phyloP scores from a whole-genome alignment of 2,888 invertebrate genomes.

The Eristalis intricaria region DNA sequence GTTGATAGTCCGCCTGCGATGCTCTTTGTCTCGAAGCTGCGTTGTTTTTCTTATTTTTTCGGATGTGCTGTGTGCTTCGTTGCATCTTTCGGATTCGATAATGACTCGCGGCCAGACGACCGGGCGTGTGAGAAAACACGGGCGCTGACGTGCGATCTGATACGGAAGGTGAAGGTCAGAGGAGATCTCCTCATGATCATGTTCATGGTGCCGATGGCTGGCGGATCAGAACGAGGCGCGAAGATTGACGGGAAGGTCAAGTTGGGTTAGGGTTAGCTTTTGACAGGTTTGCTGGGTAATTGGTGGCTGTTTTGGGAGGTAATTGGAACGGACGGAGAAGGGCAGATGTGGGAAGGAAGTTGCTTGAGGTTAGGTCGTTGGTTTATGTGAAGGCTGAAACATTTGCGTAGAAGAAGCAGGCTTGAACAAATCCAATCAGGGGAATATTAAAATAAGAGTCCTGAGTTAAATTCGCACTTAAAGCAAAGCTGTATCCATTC shows the following conservation, averaged over 20 bases:
- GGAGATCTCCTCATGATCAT: slow-evolving; percentile 49
- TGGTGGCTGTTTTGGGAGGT: neutral
- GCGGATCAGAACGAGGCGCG: neutral
- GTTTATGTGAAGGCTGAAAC: too few relatives aligned
- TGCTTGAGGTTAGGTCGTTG: too few relatives aligned
- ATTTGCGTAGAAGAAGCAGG: neutral
- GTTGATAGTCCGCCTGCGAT: slow-evolving; percentile 47
- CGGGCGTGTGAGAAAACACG: slow-evolving; percentile 22
- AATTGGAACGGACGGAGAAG: too few relatives aligned
- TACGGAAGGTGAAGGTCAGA: slow-evolving; percentile 53
- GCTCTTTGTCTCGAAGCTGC: slow-evolving; percentile 7
- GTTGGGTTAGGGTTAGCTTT: neutral
- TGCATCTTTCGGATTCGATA: slow-evolving; percentile 39
- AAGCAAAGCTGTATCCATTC: too few relatives aligned
- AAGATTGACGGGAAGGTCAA: neutral
- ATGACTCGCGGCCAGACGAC: slow-evolving; percentile 15
- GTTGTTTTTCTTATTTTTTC: neutral
- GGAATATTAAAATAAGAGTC: too few relatives aligned
- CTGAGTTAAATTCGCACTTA: too few relatives aligned
- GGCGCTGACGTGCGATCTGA: neutral
- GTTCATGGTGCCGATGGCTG: slow-evolving; percentile 10
- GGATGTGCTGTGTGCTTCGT: neutral
- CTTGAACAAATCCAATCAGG: too few relatives aligned
- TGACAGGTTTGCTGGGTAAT: neutral
- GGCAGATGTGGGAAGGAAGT: neutral